These are phyloP conservation scores for Zygothrica quintamaculata DNA, from an alignment of 2,888 invertebrate genomes.

Conservation along the genomic window DNA sequence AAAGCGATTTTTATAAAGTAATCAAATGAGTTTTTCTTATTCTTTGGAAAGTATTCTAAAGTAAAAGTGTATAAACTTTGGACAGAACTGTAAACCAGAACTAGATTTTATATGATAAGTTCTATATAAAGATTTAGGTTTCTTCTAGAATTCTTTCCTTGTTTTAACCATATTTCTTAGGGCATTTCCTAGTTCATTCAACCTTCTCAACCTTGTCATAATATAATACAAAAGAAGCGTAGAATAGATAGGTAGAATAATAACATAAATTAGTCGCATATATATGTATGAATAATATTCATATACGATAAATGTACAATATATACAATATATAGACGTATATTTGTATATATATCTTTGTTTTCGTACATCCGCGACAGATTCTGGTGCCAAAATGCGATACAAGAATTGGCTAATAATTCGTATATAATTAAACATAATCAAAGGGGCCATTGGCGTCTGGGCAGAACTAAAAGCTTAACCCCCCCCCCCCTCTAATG, in stretches of 20 bases:
- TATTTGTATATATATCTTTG: constrained; percentile 10
- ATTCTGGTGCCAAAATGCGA: constrained; percentile 43
- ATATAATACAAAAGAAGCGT: constrained; percentile 16
- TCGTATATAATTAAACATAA: constrained; percentile 30
- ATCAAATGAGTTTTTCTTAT: too few relatives aligned
- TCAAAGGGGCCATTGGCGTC: constrained; percentile 13
- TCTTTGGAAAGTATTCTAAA: too few relatives aligned
- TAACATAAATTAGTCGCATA: constrained; percentile 46
- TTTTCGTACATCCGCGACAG: constrained; percentile 9
- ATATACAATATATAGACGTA: not conserved
- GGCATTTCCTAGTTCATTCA: constrained; percentile 12
- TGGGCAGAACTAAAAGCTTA: not conserved
- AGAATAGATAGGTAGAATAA: constrained; percentile 43
- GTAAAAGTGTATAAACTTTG: too few relatives aligned
- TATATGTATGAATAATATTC: constrained; percentile 5
- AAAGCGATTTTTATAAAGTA: too few relatives aligned
- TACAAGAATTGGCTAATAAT: constrained; percentile 51
- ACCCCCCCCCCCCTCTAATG: too few relatives aligned
- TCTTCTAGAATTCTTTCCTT: too few relatives aligned
- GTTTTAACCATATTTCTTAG: not conserved
- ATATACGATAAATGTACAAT: too few relatives aligned
- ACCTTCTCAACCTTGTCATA: constrained; percentile 19
- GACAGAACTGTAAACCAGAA: too few relatives aligned
- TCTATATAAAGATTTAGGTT: too few relatives aligned
- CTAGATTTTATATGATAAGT: too few relatives aligned